Conservation (phyloP, 1,140 invertebrate species). For the Danaus melanippus region DNA sequence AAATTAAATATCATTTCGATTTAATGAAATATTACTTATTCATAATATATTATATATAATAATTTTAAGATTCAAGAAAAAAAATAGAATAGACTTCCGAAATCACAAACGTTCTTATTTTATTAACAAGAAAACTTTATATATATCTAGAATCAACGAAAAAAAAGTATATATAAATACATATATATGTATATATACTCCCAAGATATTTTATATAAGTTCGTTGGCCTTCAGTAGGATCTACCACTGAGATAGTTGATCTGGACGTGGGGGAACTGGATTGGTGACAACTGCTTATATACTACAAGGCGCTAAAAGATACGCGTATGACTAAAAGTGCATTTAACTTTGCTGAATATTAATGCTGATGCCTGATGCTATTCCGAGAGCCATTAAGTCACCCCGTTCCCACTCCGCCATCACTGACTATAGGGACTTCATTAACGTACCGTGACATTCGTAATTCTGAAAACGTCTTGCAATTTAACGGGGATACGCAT, state of each 20-base stretch:
- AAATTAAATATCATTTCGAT: too few relatives aligned
- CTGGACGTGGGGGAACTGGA: slow-evolving; percentile 62
- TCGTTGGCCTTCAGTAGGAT: slow-evolving; percentile 19
- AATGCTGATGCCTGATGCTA: slow-evolving; percentile 36
- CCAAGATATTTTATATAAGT: slow-evolving; percentile 2
- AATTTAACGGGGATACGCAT: background rate
- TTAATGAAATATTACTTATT: too few relatives aligned
- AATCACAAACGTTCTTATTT: too few relatives aligned
- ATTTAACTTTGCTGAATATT: slow-evolving; percentile 45
- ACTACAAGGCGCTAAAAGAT: slow-evolving; percentile 34
- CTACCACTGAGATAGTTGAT: slow-evolving; percentile 18
- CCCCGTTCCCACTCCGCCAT: slow-evolving; percentile 14
- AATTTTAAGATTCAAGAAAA: too few relatives aligned
- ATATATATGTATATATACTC: too few relatives aligned
- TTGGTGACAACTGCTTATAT: slow-evolving; percentile 39
- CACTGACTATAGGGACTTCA: slow-evolving; percentile 19
- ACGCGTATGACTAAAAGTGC: slow-evolving; percentile 27
- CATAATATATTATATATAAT: too few relatives aligned
- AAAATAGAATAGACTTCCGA: too few relatives aligned
- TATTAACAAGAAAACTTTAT: too few relatives aligned
- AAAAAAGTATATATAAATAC: too few relatives aligned
- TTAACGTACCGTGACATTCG: slow-evolving; percentile 20
- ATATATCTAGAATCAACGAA: too few relatives aligned
- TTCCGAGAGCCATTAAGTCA: slow-evolving; percentile 43
- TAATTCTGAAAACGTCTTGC: slow-evolving; percentile 12